Conservation (phyloP, 2,113 vertebrate species). For the human region DNA sequence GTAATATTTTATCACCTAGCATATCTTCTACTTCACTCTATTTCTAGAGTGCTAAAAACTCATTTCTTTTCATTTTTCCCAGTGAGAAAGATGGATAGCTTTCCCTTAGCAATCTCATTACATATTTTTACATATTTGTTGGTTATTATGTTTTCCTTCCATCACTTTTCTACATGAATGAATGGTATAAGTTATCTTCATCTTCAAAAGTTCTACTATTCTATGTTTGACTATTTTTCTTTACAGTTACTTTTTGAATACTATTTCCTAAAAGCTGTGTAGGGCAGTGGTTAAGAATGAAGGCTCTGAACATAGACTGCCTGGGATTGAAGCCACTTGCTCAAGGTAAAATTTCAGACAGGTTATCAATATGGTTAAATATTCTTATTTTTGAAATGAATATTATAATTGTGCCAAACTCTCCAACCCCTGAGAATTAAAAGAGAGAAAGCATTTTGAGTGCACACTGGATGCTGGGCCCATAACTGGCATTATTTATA, state of each 20-base stretch:
- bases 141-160: slow-evolving; percentile 58
- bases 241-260: slow-evolving; percentile 1
- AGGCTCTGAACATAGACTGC: not conserved
- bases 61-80: slow-evolving; percentile 61
- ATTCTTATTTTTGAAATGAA: not conserved
- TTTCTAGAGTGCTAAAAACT: slow-evolving; percentile 30
- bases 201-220: slow-evolving; percentile 38
- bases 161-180: slow-evolving; percentile 58
- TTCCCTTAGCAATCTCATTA: slow-evolving; percentile 53
- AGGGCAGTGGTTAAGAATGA: not conserved
- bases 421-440: not conserved
- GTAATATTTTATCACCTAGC: slow-evolving; percentile 1
- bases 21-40: slow-evolving; percentile 5
- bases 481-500: not conserved
- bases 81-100: slow-evolving; percentile 56
- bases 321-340: not conserved
- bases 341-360: not conserved
- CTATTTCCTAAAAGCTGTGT: not conserved
- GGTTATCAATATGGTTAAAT: not conserved
- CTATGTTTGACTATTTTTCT: slow-evolving; percentile 35
- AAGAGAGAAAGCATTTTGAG: not conserved
- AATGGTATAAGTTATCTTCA: slow-evolving; percentile 37
- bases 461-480: too few relatives aligned
- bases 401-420: not conserved
- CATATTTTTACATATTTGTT: slow-evolving; percentile 69